Base-by-base conservation (phyloP, 1,140 invertebrate genomes). In the Papilio polyxenes region DNA sequence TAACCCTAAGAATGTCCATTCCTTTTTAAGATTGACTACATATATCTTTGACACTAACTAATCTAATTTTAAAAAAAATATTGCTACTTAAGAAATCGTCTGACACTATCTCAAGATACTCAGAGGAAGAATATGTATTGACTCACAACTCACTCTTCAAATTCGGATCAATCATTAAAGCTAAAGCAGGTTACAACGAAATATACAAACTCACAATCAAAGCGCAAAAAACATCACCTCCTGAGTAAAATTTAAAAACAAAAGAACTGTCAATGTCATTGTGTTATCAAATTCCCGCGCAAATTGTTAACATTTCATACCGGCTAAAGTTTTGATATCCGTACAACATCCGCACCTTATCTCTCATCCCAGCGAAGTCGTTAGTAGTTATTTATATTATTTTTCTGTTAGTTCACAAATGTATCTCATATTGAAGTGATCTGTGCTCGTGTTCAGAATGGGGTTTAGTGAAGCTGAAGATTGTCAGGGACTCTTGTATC, bases 401-500 rank as follows among this genome's bases (percentile, higher is more conserved):
- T 76, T 53, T 76, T 76, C 75, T 75, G 11, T 76, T 20, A 76
- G 75, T 76, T 76, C 15, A 72, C 72, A 65, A 80, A 69, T 72
- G 44, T 0, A 51, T 69, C 44, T 65, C 20, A 44, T 31, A 37
- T 40, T 48, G 44, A 20, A 17, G 75, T 79, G 75, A 81, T 85
- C 82, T 85, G 72, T 82, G 75, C 75, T 80, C 44, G 75, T 23
- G 75, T 59, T 77, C 48, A 44, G 49, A 82, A 85, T 86, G 86
- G 87, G 87, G 84, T 59, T 86, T 31, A 83, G 83, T 83, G 85
- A 83, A 48, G 75, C 59, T 44, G 82, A 83, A 53, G 82, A 87
- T 13, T 85, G 75, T 31, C 75, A 82, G 44, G 84, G 84, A 15
- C 74, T 86, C 0, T 81, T 90, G 44, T 85, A 82, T 74, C 84